Evolutionary conservation across 2,797 vertebrate species (phyloP), one percentile per base, ranked within the genome.

Genomic region (Coilia nasus): DNA sequence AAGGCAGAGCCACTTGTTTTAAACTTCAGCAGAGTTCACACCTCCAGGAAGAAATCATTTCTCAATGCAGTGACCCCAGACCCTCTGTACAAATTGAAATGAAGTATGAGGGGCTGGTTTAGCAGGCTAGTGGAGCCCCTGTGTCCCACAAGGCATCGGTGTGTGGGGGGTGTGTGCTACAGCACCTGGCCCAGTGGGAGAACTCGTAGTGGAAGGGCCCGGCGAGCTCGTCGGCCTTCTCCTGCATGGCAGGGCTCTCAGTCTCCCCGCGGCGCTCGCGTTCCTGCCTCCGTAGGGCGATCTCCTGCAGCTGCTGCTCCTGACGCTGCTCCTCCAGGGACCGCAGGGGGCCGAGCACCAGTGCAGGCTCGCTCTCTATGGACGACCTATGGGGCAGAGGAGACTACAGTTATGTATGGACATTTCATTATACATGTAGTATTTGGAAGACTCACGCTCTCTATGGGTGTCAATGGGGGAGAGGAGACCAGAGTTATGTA

Each of bases 181-280:
- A 41, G 0, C 6, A 99, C 98, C 98, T 97, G 83, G 98, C 98
- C 98, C 98, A 99, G 90, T 99, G 99, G 1, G 98, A 98, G 90
- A 99, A 99, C 84, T 99, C 98, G 1, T 98, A 98, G 23, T 97
- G 94, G 92, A 98, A 99, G 0, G 98, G 98, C 3, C 97, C 97
- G 1, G 94, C 94, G 6, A 98, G 93, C 6, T 99, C 97, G 2
- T 97, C 97, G 1, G 98, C 97, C 93, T 96, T 96, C 91, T 99
- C 98, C 7, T 96, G 97, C 62, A 97, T 92, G 0, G 96, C 97
- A 0, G 96, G 97, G 47, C 94, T 91, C 54, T 93, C 92, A 0
- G 96, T 95, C 95, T 90, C 67, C 90, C 67, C 81, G 90, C 89
- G 0, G 87, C 94, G 93, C 90, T 97, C 86, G 90, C 97, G 90